phyloP scores from a whole-genome alignment of 2,797 vertebrate genomes.

The Pitangus sulphuratus region DNA sequence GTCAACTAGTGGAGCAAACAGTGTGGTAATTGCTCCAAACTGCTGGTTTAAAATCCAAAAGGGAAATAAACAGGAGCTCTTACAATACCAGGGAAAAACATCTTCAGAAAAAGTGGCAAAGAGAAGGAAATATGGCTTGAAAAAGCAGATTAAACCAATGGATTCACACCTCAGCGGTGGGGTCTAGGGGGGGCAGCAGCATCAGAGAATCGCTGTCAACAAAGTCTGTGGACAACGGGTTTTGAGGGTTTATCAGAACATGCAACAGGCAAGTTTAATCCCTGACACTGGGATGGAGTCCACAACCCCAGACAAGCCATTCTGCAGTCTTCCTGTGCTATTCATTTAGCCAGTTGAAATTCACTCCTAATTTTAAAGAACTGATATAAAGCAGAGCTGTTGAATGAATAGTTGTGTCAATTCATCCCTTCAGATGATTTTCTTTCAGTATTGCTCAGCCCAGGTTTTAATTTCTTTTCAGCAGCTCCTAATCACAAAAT shows the following conservation, averaged over 20 bases:
- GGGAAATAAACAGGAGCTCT: neutral
- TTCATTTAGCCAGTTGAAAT: neutral
- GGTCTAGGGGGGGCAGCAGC: neutral
- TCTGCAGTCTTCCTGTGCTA: neutral
- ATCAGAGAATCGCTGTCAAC: neutral
- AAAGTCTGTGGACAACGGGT: accelerated
- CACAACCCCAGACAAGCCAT: neutral
- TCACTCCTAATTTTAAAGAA: neutral
- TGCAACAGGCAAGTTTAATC: neutral
- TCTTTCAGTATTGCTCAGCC: neutral
- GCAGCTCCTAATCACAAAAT: neutral
- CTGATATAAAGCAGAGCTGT: neutral
- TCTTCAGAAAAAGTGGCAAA: neutral
- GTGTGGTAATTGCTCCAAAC: neutral
- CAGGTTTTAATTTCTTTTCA: neutral
- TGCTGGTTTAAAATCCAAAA: slow-evolving; percentile 17
- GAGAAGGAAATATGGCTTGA: neutral
- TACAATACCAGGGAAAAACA: neutral
- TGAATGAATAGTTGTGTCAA: neutral
- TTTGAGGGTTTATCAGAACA: neutral
- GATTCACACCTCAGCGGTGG: neutral
- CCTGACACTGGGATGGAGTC: neutral
- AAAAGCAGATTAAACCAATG: neutral
- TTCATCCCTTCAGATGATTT: neutral
- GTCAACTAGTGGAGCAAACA: slow-evolving; percentile 5